Conservation (phyloP, 2,888 invertebrate species). For the Apodemia hepburni region DNA sequence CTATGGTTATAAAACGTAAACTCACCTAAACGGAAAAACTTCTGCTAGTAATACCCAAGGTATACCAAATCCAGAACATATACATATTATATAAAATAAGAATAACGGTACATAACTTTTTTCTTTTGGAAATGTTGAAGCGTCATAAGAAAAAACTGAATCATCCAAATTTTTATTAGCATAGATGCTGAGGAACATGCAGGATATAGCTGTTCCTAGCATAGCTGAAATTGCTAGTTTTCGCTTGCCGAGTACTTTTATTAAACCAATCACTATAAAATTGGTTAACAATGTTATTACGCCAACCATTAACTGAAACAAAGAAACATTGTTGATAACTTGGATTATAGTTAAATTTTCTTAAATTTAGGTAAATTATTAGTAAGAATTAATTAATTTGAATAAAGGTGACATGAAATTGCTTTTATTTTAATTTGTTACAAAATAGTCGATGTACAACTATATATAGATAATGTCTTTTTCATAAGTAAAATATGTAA, state of each 20-base stretch:
- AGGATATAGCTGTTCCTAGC: constrained; percentile 56
- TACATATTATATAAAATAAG: constrained; percentile 57
- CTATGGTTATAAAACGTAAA: not conserved
- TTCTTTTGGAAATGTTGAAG: constrained; percentile 54
- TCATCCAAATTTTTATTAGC: constrained; percentile 50
- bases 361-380: too few species aligned
- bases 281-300: constrained; percentile 63
- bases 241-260: constrained; percentile 69
- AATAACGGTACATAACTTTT: constrained; percentile 59
- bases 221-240: constrained; percentile 65
- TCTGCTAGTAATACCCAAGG: constrained; percentile 80
- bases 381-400: too few species aligned
- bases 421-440: too few species aligned
- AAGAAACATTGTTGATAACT: not conserved
- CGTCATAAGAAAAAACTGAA: constrained; percentile 65
- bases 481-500: too few species aligned
- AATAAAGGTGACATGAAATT: too few species aligned
- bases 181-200: constrained; percentile 64
- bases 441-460: too few species aligned
- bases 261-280: constrained; percentile 54
- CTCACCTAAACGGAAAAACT: constrained; percentile 79
- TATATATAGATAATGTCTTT: too few species aligned
- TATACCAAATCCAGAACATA: constrained; percentile 61
- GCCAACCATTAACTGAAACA: constrained; percentile 67
- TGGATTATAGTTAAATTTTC: too few species aligned